Evolutionary conservation across 2,888 invertebrate genomes (phyloP).

Genomic region (Morpho helenor): DNA sequence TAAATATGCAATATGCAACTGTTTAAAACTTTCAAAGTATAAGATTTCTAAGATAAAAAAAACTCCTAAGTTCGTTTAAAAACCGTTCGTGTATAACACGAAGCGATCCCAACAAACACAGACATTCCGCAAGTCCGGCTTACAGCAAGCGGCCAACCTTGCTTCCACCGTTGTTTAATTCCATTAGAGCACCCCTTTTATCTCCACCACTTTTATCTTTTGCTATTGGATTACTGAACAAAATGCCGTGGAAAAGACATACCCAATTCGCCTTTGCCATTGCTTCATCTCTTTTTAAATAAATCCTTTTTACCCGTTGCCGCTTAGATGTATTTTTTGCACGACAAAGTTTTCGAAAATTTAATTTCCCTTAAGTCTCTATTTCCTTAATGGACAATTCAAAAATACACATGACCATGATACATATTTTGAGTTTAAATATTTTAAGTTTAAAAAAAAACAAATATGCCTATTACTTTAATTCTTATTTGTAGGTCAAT

Average conservation of each 20-base stretch:
- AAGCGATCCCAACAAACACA: slow-evolving; percentile 39
- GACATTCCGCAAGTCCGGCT: slow-evolving; percentile 71
- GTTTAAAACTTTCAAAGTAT: no score
- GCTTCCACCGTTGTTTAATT: slow-evolving; percentile 67
- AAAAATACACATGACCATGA: no score
- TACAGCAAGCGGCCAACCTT: slow-evolving; percentile 37
- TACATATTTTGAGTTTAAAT: no score
- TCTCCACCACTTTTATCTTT: slow-evolving; percentile 74
- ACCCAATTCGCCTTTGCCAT: slow-evolving; percentile 61
- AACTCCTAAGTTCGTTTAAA: slow-evolving; percentile 12
- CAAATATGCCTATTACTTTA: no score
- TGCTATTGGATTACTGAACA: slow-evolving; percentile 74
- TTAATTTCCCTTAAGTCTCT: neutral
- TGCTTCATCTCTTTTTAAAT: slow-evolving; percentile 51
- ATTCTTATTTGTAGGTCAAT: slow-evolving; percentile 47
- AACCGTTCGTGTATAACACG: slow-evolving; percentile 16
- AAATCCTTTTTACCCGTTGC: slow-evolving; percentile 39
- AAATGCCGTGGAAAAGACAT: slow-evolving; percentile 71
- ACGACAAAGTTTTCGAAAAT: slow-evolving; percentile 12
- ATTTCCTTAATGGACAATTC: neutral
- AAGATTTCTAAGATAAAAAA: neutral
- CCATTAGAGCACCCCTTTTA: slow-evolving; percentile 77
- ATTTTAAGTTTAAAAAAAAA: no score
- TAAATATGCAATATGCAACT: no score
- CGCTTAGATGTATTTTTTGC: slow-evolving; percentile 31